Base-by-base conservation (phyloP, 2,888 invertebrate genomes). In the Lepidocyrtoides sp. region DNA sequence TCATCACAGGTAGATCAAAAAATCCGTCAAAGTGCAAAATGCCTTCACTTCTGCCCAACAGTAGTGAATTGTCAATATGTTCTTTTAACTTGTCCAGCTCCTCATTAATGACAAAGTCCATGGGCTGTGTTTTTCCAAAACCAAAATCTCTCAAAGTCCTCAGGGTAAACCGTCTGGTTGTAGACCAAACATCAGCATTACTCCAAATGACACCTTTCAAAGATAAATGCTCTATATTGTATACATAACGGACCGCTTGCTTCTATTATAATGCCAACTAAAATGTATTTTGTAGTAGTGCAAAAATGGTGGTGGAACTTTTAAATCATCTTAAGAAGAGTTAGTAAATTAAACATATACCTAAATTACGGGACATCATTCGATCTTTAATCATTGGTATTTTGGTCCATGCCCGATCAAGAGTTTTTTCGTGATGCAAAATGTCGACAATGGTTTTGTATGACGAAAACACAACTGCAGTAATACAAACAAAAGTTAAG, bases 131-230 rank as follows among this genome's bases (percentile, higher is more conserved):
- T 29, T 90, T 90, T 7, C 90, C 90, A 60, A 90, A 90, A 0
- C 90, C 90, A 79, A 90, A 90, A 8, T 90, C 90, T 0, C 90
- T 48, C 0, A 90, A 57, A 4, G 84, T 90, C n/a, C 90, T 57
- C 0, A 85, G 10, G 0, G 90, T 90, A 32, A 85, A 90, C 0
- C 54, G 48, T 0, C 84, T 29, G 4, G 66, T 14, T 0, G 12
- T 79, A 14, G 23, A 8, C 90, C 90, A 90, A 0, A 7, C 14
- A 0, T 77, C 26, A 0, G 57, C 90, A 44, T 69, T 85, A 1
- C 26, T 3, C 20, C 41, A 85, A 29, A 79, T 7, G 0, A 90
- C 5, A 10, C 88, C 88, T 32, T n/a, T n/a, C n/a, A n/a, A n/a
- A n/a, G n/a, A n/a, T n/a, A n/a, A n/a, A n/a, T n/a, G n/a, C n/a